Evolutionary conservation across 2,797 vertebrate genomes (phyloP), one percentile per base, ranked within the genome.

Genomic region (Zenarchopterus dispar): DNA sequence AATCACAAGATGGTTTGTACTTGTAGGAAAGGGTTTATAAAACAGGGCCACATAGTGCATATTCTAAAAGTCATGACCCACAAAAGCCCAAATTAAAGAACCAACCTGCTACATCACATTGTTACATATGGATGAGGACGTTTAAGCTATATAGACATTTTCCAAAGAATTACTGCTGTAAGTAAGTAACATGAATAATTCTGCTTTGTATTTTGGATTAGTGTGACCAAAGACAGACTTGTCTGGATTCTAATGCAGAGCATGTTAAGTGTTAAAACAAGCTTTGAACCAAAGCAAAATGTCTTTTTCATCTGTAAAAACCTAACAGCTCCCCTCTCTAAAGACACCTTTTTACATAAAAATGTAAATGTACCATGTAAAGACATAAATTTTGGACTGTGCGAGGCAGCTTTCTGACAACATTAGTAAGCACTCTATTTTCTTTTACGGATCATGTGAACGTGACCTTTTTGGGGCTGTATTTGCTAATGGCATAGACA

Each of bases 141-240:
- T 57, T 60, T 78, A 60, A 78, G 62, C 22, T 48, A n/a, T n/a
- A n/a, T n/a, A 58, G 24, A 61, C 53, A 21, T 62, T 62, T 70
- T 43, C 41, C 43, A 64, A 13, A 56, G 59, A 73, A 62, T 80
- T 54, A 74, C 53, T 46, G 22, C 44, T 47, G 43, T 45, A 54
- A 67, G 67, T 50, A 54, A 65, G 67, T 49, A 19, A 55, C 62
- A 56, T 18, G 8, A 41, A 24, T 24, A n/a, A 49, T 75, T 58
- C 16, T 42, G 55, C 50, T 67, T 45, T 41, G 53, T 61, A 78
- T 70, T 75, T 49, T 70, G 67, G 71, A 78, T 72, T 67, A 63
- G 24, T 26, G 21, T 63, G 60, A 59, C 17, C 33, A 31, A 10
- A 9, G 73, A 51, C 42, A 62, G 26, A 58, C 4, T 55, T 26